phyloP scores from a whole-genome alignment of 1,140 invertebrate species.

The Hycleus phaleratus region DNA sequence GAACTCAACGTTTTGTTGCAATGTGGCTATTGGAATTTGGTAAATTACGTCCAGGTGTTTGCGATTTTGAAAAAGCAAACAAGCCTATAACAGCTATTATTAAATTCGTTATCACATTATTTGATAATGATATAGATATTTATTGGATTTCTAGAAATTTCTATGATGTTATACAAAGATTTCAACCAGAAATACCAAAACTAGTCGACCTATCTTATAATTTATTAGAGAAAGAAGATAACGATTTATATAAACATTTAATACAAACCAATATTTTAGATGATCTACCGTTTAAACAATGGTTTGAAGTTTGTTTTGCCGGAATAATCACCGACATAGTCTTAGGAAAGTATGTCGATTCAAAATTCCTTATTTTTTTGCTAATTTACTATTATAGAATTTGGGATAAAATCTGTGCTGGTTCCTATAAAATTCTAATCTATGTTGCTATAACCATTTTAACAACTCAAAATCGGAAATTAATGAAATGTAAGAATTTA shows the following conservation, averaged over 20 bases:
- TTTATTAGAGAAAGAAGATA: conserved; percentile 65
- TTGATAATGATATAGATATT: conserved; percentile 63
- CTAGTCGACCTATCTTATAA: conserved; percentile 56
- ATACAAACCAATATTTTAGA: conserved; percentile 49
- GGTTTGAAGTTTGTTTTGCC: conserved; percentile 76
- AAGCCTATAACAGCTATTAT: not conserved
- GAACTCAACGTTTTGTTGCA: conserved; percentile 56
- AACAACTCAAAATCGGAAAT: conserved; percentile 56
- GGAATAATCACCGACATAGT: conserved; percentile 62
- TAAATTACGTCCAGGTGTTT: conserved; percentile 39
- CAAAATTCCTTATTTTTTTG: conserved; percentile 30
- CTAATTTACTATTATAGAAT: conserved; percentile 48
- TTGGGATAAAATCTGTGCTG: conserved; percentile 82
- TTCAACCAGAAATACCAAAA: conserved; percentile 55
- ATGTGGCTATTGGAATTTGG: conserved; percentile 71
- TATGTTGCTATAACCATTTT: conserved; percentile 69
- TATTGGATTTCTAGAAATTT: conserved; percentile 73
- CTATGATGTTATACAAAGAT: conserved; percentile 56
- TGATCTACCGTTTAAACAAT: conserved; percentile 56
- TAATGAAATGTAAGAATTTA: conserved; percentile 53
- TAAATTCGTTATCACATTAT: conserved; percentile 2
- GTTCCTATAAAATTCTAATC: conserved; percentile 71
- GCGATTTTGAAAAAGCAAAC: not conserved
- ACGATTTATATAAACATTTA: conserved; percentile 55
- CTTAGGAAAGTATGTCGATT: conserved; percentile 57